phyloP scores from a whole-genome alignment of 2,797 vertebrate genomes.

The Phrynocephalus forsythii region DNA sequence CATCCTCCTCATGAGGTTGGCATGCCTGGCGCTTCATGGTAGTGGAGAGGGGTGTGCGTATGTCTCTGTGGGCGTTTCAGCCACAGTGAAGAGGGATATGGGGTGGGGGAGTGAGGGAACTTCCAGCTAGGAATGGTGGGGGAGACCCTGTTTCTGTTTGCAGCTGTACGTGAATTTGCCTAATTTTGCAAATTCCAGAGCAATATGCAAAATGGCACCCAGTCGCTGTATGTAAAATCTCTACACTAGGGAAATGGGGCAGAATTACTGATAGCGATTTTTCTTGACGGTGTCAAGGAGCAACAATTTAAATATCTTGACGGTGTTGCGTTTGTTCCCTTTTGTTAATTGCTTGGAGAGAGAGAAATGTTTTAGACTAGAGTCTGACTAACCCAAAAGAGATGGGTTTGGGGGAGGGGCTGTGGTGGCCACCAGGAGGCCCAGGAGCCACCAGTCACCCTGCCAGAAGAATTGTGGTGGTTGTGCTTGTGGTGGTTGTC shows the following conservation, averaged over 20 bases:
- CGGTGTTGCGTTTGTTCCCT: not conserved
- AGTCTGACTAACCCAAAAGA: not conserved
- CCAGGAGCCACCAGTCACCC: too few species aligned
- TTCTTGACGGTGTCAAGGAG: not conserved
- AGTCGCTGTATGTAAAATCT: not conserved
- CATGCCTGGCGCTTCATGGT: not conserved
- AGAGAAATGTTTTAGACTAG: too few species aligned
- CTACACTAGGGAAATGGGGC: not conserved
- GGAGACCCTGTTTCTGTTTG: not conserved
- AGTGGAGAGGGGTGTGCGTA: not conserved
- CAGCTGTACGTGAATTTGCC: not conserved
- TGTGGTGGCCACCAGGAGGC: not conserved
- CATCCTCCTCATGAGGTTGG: constrained; percentile 6
- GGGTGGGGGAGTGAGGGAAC: not conserved
- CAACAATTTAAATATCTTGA: not conserved
- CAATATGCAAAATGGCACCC: too few species aligned
- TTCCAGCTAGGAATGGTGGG: not conserved
- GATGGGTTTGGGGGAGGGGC: not conserved
- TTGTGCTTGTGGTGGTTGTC: too few species aligned
- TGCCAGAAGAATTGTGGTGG: too few species aligned
- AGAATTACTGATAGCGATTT: not conserved
- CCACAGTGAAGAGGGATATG: not conserved
- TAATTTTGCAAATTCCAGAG: too few species aligned
- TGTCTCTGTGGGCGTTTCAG: not conserved
- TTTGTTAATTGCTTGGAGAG: not conserved